Evolutionary conservation across 2,888 invertebrate species (phyloP).

Genomic region (Limnephilus marmoratus): DNA sequence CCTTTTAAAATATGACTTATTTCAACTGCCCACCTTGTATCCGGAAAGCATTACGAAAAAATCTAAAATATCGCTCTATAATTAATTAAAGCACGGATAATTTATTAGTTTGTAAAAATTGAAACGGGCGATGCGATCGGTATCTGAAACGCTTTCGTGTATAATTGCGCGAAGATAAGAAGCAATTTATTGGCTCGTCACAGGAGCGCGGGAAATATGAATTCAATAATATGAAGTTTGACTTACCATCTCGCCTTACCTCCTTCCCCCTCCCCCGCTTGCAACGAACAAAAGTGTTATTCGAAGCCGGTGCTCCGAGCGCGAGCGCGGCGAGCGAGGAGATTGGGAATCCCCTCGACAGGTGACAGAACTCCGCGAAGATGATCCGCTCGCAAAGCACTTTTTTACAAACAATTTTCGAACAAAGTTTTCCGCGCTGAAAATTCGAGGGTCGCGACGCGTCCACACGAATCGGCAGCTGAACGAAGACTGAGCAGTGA

Average conservation of each 20-base stretch:
- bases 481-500: conserved; percentile 15
- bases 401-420: neutral
- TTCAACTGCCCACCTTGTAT: conserved; percentile 43
- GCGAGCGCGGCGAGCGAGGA: neutral
- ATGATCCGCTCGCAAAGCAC: conserved; percentile 3
- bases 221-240: conserved; percentile 17
- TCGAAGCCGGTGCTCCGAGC: neutral
- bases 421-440: conserved; percentile 22
- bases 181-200: conserved; percentile 5
- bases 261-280: neutral
- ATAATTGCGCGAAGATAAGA: conserved; percentile 28
- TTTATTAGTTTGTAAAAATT: conserved; percentile 46
- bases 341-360: neutral
- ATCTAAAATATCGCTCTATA: conserved; percentile 46
- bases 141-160: conserved; percentile 15
- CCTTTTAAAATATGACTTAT: conserved; percentile 51
- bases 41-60: conserved; percentile 46
- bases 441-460: conserved; percentile 4
- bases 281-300: neutral
- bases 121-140: conserved; percentile 24
- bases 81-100: conserved; percentile 45
- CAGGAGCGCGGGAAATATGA: neutral
- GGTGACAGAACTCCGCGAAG: neutral
- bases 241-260: conserved; percentile 4
- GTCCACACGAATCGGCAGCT: neutral